Percentiles rank a stretch among this genome's conserved stretches.
Conservation (phyloP, 1,140 invertebrate genomes). For the Ptiloglossa arizonensis region DNA sequence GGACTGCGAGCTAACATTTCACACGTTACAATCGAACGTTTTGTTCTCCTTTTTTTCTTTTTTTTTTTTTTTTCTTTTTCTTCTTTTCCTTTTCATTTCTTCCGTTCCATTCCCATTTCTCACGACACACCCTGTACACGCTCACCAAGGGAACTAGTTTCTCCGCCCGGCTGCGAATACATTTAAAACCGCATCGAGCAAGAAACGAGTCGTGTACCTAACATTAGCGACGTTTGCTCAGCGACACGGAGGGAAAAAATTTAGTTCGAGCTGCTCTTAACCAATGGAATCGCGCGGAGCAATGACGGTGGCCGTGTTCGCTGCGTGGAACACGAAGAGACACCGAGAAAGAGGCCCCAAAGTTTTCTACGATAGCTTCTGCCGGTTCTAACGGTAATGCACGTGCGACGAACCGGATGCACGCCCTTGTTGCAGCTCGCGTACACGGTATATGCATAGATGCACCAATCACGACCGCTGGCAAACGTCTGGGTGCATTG, state of each 20-base stretch:
- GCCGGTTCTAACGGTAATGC: constrained; percentile 22
- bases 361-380: not conserved
- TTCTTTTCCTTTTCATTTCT: too few relatives aligned
- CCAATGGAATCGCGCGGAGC: not conserved
- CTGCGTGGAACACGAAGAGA: not conserved
- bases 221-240: not conserved
- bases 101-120: too few relatives aligned
- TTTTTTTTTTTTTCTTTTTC: too few relatives aligned
- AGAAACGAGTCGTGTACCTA: not conserved
- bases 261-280: not conserved
- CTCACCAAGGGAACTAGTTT: not conserved
- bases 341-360: not conserved
- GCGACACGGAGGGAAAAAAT: not conserved
- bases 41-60: too few relatives aligned
- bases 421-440: constrained; percentile 1
- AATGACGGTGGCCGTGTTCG: not conserved
- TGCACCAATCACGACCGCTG: constrained; percentile 15
- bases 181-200: not conserved
- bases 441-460: constrained; percentile 19
- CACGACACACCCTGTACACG: not conserved
- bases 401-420: constrained; percentile 31
- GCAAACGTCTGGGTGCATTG: not conserved
- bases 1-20: too few relatives aligned
- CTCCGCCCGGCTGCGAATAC: not conserved
- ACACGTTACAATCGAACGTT: too few relatives aligned